Base-by-base conservation (phyloP, 2,888 invertebrate genomes). In the Melangyna quadrimaculata region DNA sequence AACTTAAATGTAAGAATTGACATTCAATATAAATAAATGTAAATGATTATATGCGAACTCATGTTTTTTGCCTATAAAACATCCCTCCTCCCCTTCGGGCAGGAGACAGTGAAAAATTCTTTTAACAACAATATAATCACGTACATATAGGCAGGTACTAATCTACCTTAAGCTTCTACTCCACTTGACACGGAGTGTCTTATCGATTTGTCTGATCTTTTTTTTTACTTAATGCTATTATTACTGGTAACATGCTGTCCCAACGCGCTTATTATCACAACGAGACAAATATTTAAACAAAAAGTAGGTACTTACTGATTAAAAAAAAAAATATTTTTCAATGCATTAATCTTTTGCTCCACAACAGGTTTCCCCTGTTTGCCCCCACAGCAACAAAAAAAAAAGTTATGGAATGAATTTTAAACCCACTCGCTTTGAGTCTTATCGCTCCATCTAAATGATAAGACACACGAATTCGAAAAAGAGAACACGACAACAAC, bases 211-310 rank as follows among this genome's bases (percentile, higher is more conserved):
- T 37, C 19, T 37, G 22, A 59, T 59, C 37, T 65, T 40, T 29
- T 65, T 40, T 29, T 67, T 57, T 61, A 84, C 29, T 75, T 67
- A 59, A 79, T 72, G 7, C 35, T 22, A 61, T 45, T 40, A 79
- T 69, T 72, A 75, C 67, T 72, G 75, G 71, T 75, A 84, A 84
- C 79, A 84, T 40, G 75, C 71, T 77, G 75, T 84, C 75, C 71
- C 75, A 22, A 71, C 79, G 57, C 65, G 45, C 67, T 61, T 77
- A 84, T 84, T 84, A 84, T 84, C 84, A 53, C 79, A 80, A 77
- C 84, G 61, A 69, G 57, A 67, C 14, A 84, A 84, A 84, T 84
- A 84, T 84, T 84, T 84, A 53, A 74, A 74, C 73, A 74, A 69
- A 35, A 37, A n/a, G n/a, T n/a, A n/a, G n/a, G 57, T 35, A 59